Evolutionary conservation across 1,140 invertebrate species (phyloP).

Genomic region (Meteorus sp.): DNA sequence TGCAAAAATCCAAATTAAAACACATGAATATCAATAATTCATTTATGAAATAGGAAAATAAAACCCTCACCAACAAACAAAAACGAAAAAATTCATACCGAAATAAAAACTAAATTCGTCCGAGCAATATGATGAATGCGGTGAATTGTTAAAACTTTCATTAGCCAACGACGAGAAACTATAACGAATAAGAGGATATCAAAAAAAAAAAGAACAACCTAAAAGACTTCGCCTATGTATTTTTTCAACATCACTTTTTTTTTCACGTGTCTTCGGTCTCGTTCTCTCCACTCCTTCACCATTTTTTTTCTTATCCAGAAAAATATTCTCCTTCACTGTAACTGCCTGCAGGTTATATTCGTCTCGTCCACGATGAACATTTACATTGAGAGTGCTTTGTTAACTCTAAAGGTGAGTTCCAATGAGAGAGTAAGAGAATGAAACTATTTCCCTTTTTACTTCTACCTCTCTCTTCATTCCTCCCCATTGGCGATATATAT

Average conservation of each 20-base stretch:
- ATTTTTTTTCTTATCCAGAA: no score
- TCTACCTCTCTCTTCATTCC: no score
- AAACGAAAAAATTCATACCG: not conserved
- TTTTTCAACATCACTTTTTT: not conserved
- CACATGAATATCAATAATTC: slow-evolving; percentile 25
- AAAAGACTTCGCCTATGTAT: not conserved
- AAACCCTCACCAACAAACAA: no score
- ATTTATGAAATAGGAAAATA: slow-evolving; percentile 11
- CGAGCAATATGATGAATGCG: not conserved
- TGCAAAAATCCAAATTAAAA: slow-evolving; percentile 6
- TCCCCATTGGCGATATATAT: slow-evolving; percentile 1
- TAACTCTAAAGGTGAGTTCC: no score
- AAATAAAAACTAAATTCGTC: not conserved
- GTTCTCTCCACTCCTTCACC: no score
- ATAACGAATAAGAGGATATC: not conserved
- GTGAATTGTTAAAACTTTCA: slow-evolving; percentile 28
- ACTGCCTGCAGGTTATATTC: no score
- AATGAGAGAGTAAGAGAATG: no score
- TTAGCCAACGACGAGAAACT: slow-evolving; percentile 13
- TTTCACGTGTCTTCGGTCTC: not conserved
- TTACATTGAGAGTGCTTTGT: slow-evolving; percentile 42
- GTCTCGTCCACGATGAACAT: slow-evolving; percentile 36
- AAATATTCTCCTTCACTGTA: no score
- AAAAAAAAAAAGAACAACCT: not conserved
- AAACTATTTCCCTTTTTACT: no score